These are phyloP conservation scores for Eulemur albifrons DNA, from an alignment of 2,797 vertebrate genomes.

Conservation along the genomic window DNA sequence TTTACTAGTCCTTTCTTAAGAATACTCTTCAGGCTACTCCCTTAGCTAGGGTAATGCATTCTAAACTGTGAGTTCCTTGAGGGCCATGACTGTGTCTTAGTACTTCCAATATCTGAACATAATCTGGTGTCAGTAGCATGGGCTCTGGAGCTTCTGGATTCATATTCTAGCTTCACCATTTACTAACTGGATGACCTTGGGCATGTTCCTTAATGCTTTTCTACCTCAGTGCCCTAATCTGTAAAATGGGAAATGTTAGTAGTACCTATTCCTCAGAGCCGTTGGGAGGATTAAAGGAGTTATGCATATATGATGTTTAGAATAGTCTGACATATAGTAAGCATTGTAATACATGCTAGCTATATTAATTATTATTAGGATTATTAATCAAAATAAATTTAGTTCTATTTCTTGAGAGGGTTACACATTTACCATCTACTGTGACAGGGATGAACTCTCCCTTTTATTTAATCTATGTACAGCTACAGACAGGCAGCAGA, in stretches of 20 bases:
- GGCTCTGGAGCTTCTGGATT: not conserved
- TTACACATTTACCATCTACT: not conserved
- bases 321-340: not conserved
- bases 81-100: not conserved
- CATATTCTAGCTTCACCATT: not conserved
- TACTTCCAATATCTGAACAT: not conserved
- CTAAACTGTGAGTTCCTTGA: slow-evolving; percentile 26
- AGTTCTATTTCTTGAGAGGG: slow-evolving; percentile 8
- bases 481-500: not conserved
- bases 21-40: not conserved
- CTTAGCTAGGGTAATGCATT: slow-evolving; percentile 20
- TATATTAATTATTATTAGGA: not conserved
- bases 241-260: slow-evolving; percentile 2
- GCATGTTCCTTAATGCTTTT: slow-evolving; percentile 17
- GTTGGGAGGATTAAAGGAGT: not conserved
- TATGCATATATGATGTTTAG: not conserved
- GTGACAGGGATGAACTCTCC: not conserved
- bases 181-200: slow-evolving; percentile 1
- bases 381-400: slow-evolving; percentile 24
- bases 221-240: slow-evolving; percentile 15
- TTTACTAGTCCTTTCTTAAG: slow-evolving; percentile 19
- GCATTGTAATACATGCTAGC: not conserved
- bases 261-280: not conserved
- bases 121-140: slow-evolving; percentile 2
- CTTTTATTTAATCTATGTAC: not conserved